Evolutionary conservation across 2,888 invertebrate genomes (phyloP).

Genomic region (Trilocha varians): DNA sequence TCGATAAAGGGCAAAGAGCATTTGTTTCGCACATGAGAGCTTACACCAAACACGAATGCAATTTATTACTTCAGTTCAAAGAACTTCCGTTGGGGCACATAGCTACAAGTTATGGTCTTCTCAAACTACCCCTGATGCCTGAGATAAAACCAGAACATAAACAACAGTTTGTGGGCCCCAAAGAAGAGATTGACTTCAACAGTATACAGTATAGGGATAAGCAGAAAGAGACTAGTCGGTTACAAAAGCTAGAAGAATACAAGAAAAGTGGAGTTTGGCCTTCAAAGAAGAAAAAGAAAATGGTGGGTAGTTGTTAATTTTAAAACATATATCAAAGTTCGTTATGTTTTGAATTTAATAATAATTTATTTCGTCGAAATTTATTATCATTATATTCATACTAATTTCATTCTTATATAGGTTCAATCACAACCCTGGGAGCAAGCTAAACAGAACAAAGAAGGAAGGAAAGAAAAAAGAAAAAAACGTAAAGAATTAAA

Average conservation of each 20-base stretch:
- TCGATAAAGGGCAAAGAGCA: constrained; percentile 91
- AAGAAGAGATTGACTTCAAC: constrained; percentile 79
- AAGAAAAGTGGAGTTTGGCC: constrained; percentile 85
- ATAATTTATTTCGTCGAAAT: not conserved
- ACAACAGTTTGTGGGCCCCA: constrained; percentile 61
- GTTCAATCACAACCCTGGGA: constrained; percentile 82
- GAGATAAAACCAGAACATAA: constrained; percentile 82
- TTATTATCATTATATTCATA: too few relatives aligned
- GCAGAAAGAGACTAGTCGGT: constrained; percentile 81
- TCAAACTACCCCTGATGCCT: constrained; percentile 95
- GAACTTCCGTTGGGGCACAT: constrained; percentile 86
- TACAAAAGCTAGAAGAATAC: constrained; percentile 80
- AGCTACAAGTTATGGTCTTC: constrained; percentile 90
- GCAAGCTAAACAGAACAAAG: constrained; percentile 80
- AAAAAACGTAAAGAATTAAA: constrained; percentile 75
- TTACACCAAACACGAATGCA: constrained; percentile 97
- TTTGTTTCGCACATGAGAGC: constrained; percentile 96
- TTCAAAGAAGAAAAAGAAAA: constrained; percentile 71
- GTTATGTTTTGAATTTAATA: too few relatives aligned
- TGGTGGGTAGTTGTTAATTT: constrained; percentile 27
- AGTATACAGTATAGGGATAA: constrained; percentile 85
- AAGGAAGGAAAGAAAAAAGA: constrained; percentile 75
- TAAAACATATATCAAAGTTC: too few relatives aligned
- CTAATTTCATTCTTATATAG: constrained; percentile 31
- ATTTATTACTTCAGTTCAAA: constrained; percentile 87